These are phyloP conservation scores for Dendrolimus punctatus DNA, from an alignment of 1,140 invertebrate genomes.

Conservation along the genomic window DNA sequence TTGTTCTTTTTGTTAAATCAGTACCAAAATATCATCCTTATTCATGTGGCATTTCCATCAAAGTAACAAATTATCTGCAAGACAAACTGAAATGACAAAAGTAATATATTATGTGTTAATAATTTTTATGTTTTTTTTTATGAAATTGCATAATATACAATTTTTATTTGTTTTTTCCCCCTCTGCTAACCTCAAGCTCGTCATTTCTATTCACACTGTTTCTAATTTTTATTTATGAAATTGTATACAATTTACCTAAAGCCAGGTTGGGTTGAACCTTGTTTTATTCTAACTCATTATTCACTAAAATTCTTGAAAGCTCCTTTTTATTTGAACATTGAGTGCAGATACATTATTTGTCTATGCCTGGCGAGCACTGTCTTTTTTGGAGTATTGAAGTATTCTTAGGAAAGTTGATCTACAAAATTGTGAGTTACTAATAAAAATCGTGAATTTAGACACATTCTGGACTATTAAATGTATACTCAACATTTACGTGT, in stretches of 20 bases:
- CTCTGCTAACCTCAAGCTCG: conserved; percentile 3
- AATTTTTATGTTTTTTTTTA: no score
- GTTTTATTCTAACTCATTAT: conserved; percentile 66
- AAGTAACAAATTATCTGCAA: no score
- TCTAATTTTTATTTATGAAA: conserved; percentile 39
- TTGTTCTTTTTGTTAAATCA: no score
- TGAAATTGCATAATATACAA: no score
- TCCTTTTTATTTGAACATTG: conserved; percentile 72
- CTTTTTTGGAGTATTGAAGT: conserved; percentile 14
- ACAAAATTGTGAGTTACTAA: not conserved
- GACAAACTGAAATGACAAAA: no score
- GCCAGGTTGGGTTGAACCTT: conserved; percentile 57
- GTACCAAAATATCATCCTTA: no score
- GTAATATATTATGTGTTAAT: no score
- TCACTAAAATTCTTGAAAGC: conserved; percentile 69
- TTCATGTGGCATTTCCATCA: no score
- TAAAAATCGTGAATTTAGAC: not conserved
- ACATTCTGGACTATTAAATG: no score
- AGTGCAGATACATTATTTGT: conserved; percentile 68
- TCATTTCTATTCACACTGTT: not conserved
- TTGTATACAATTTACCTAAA: conserved; percentile 69
- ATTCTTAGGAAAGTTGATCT: not conserved
- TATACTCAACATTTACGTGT: no score
- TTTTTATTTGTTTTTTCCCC: no score
- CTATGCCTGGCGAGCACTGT: conserved; percentile 66